These are phyloP conservation scores for Cinara cedri DNA, from an alignment of 2,888 invertebrate species.

Conservation along the genomic window DNA sequence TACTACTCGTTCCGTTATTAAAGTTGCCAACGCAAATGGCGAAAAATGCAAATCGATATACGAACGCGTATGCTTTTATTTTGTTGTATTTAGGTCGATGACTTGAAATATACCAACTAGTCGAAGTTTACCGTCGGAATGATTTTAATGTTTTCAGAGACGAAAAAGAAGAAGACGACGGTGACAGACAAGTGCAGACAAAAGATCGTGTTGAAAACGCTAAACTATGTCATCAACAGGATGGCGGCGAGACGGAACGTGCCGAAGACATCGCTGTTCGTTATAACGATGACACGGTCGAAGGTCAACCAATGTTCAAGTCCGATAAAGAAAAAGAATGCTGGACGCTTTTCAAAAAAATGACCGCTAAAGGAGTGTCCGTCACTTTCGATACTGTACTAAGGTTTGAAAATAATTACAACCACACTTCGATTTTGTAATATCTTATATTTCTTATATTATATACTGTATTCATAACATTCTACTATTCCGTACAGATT, in stretches of 20 bases:
- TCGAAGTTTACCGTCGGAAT: not conserved
- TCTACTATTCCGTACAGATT: too few species aligned
- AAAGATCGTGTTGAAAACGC: not conserved
- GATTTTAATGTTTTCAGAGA: constrained; percentile 12
- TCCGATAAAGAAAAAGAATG: constrained; percentile 70
- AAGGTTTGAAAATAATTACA: constrained; percentile 63
- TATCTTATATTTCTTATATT: too few species aligned
- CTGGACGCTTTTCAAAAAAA: constrained; percentile 73
- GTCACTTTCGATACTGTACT: constrained; percentile 74
- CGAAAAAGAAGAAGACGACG: constrained; percentile 12
- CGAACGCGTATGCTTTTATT: not conserved
- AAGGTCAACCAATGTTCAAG: constrained; percentile 63
- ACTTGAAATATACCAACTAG: too few species aligned
- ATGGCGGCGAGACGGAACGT: not conserved
- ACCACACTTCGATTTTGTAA: too few species aligned
- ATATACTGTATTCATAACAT: too few species aligned
- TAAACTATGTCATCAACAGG: not conserved
- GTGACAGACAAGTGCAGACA: not conserved
- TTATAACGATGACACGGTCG: constrained; percentile 18
- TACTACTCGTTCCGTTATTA: too few species aligned
- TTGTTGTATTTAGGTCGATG: not conserved
- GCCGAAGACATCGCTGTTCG: not conserved
- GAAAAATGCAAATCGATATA: constrained; percentile 8
- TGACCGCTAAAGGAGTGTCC: constrained; percentile 72
- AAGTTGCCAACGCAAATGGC: not conserved